phyloP scores from a whole-genome alignment of 2,888 invertebrate genomes.

The Drosophila meridionalis region DNA sequence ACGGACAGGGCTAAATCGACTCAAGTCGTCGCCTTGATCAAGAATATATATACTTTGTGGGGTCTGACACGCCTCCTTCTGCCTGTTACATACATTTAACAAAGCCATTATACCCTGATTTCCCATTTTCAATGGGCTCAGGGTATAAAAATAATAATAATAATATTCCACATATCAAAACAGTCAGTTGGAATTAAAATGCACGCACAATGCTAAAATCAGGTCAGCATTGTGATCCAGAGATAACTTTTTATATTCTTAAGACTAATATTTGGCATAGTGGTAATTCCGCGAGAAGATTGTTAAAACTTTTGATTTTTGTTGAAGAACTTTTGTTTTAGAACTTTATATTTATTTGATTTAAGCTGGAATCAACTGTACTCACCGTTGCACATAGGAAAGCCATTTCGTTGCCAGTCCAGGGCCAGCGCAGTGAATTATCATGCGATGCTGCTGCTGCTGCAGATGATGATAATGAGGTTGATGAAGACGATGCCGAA shows the following conservation, averaged over 20 bases:
- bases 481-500: conserved; percentile 21
- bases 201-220: neutral
- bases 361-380: conserved; percentile 28
- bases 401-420: conserved; percentile 80
- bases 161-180: neutral
- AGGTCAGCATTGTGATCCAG: neutral
- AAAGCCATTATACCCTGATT: too few relatives aligned
- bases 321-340: neutral
- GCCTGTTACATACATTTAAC: too few relatives aligned
- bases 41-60: too few relatives aligned
- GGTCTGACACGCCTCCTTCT: too few relatives aligned
- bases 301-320: neutral
- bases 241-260: neutral
- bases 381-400: conserved; percentile 73
- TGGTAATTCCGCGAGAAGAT: neutral
- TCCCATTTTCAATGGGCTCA: too few relatives aligned
- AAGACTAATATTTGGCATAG: neutral
- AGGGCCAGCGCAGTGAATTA: conserved; percentile 65
- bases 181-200: neutral
- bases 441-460: conserved; percentile 55
- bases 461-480: conserved; percentile 24
- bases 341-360: conserved; percentile 19
- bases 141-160: neutral
- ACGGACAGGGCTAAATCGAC: too few relatives aligned
- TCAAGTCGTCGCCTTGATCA: too few relatives aligned